Conservation (phyloP, 1,140 invertebrate genomes). For the Radopholus similis region DNA sequence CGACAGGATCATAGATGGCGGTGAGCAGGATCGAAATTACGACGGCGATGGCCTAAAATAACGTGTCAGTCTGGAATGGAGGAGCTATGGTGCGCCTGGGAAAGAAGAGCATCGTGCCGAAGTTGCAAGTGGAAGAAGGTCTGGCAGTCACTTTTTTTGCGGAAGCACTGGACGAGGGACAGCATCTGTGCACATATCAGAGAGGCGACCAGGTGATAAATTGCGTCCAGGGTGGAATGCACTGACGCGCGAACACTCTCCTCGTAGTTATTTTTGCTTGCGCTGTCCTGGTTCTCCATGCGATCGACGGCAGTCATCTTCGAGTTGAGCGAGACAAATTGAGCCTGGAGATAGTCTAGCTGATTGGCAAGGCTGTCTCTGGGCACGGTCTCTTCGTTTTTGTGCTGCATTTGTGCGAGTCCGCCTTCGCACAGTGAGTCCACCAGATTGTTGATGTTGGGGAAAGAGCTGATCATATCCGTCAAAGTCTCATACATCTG, state of each 20-base stretch:
- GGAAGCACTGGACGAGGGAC: conserved; percentile 22
- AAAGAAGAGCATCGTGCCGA: conserved; percentile 34
- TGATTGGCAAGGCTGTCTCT: conserved; percentile 34
- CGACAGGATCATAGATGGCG: conserved; percentile 15
- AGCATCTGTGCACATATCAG: conserved; percentile 33
- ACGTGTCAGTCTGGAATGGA: neutral
- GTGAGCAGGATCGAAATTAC: conserved; percentile 33
- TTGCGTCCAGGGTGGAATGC: conserved; percentile 35
- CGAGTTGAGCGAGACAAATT: conserved; percentile 40
- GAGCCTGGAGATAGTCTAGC: conserved; percentile 37
- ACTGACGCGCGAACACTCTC: conserved; percentile 34
- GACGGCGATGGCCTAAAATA: conserved; percentile 25
- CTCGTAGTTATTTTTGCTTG: conserved; percentile 4
- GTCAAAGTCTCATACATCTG: conserved; percentile 32
- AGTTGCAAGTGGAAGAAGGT: conserved; percentile 47
- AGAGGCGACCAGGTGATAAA: conserved; percentile 23
- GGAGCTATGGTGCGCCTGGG: conserved; percentile 16
- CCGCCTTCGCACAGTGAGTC: conserved; percentile 38
- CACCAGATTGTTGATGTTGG: conserved; percentile 42
- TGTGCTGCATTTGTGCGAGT: conserved; percentile 23
- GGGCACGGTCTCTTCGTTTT: conserved; percentile 3
- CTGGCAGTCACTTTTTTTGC: conserved; percentile 35
- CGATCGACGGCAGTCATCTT: conserved; percentile 48
- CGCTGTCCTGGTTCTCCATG: conserved; percentile 17
- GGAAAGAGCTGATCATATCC: conserved; percentile 47